Evolutionary conservation across 2,888 invertebrate genomes (phyloP), one percentile per base, ranked within the genome.

Genomic region (Dichetophora obliterata): DNA sequence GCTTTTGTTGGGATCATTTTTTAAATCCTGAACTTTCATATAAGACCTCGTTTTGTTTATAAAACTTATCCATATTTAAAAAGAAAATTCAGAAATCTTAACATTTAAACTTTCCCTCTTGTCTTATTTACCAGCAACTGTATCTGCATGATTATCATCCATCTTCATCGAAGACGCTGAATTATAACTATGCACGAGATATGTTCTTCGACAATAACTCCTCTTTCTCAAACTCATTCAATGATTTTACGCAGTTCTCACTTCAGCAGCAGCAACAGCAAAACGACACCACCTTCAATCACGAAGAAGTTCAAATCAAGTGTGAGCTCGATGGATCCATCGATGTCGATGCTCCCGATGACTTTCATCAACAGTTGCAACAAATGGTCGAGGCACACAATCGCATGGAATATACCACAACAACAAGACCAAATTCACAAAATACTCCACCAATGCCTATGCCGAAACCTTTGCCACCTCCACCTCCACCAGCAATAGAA

Each of bases 341-440:
- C 6, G 52, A 52, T 19, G 37, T 66, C 37, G 74, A 74, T 24
- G 74, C 61, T 4, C 11, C 74, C 16, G 74, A 65, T 22, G 74
- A 65, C 14, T 74, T 74, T 52, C 52, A 65, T 14, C 74, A 74
- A 34, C 74, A 74, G 22, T 54, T 74, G 9, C 74, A 74, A 24
- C 74, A 74, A 61, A 74, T 74, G 74, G 74, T 74, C 22, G 74
- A 74, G 14, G 54, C 52, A 9, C 74, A 74, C 19, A 74, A 19
- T 43, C 74, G 66, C 52, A 34, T 54, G 37, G 74, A 74, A 3
- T 74, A 74, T 24, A 54, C 52, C 19, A 48, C 57, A 59, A 57
- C 34, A 16, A 9, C 31, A 3, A 48, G 31, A 11, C 63, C 48
- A 22, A 34, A 27, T 31, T 24, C 31, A 8, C 24, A 63, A 24